Conservation (phyloP, 2,113 vertebrate genomes). For the Notothenia coriiceps region DNA sequence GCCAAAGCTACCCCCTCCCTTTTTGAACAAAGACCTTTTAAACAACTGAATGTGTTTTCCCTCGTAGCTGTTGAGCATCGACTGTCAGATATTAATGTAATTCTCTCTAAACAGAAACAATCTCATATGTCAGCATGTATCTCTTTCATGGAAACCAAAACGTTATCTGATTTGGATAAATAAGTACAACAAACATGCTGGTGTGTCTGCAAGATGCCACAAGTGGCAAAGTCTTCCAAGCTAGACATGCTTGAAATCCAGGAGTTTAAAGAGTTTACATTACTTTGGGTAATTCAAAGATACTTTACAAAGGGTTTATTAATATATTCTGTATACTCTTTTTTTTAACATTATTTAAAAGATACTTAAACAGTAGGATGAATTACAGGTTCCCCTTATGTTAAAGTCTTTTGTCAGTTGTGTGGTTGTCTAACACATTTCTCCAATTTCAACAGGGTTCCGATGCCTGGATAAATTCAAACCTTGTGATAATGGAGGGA, state of each 20-base stretch:
- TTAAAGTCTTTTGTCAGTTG: neutral
- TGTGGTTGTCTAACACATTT: constrained; percentile 54
- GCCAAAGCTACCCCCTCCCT: constrained; percentile 31
- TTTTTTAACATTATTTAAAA: neutral
- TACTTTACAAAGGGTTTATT: neutral
- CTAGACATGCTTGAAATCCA: constrained; percentile 2
- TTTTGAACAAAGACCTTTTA: constrained; percentile 72
- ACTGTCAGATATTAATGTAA: neutral
- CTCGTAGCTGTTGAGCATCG: neutral
- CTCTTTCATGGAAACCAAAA: constrained; percentile 28
- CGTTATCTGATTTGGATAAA: constrained; percentile 45
- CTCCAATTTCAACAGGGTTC: constrained; percentile 77
- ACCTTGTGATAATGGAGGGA: constrained; percentile 87
- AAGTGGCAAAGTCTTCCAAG: constrained; percentile 40
- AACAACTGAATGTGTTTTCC: constrained; percentile 47
- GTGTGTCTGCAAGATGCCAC: constrained; percentile 60
- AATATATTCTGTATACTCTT: too few relatives aligned
- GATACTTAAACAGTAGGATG: neutral
- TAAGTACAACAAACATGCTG: constrained; percentile 43
- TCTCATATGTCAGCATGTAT: neutral
- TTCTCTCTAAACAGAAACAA: neutral
- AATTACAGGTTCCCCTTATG: neutral
- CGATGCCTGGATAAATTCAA: constrained; percentile 81
- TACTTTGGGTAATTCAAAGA: neutral
- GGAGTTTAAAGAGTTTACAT: neutral